phyloP scores from a whole-genome alignment of 2,113 vertebrate genomes.

The Poeciliopsis turrubarensis region DNA sequence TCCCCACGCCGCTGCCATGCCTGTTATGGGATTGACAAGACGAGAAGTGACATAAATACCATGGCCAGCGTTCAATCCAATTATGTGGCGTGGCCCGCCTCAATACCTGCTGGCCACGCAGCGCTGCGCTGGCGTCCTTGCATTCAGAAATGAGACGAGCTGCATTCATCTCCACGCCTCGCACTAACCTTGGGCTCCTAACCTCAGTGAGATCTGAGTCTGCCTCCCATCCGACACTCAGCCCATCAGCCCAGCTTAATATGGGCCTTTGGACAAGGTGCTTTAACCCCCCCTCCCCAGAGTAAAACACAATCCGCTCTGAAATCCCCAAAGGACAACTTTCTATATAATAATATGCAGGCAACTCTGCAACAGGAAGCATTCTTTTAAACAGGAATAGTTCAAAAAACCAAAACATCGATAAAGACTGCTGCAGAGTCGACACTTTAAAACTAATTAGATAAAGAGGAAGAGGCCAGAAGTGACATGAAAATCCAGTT shows the following conservation, averaged over 20 bases:
- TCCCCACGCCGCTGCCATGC: slow-evolving; percentile 88
- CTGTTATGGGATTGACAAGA: slow-evolving; percentile 97
- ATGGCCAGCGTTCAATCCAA: slow-evolving; percentile 95
- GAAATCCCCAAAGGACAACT: slow-evolving; percentile 68
- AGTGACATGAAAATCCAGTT: too few species aligned
- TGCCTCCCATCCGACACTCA: slow-evolving; percentile 89
- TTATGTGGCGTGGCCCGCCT: slow-evolving; percentile 93
- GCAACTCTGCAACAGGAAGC: slow-evolving; percentile 26
- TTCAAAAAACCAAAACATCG: too few species aligned
- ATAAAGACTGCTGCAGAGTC: too few species aligned
- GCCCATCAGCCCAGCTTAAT: slow-evolving; percentile 88
- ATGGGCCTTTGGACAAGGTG: slow-evolving; percentile 89
- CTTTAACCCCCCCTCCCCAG: slow-evolving; percentile 65
- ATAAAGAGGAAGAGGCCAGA: too few species aligned
- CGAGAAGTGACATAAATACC: slow-evolving; percentile 99
- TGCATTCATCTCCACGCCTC: slow-evolving; percentile 58
- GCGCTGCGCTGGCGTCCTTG: slow-evolving; percentile 86
- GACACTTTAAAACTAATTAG: too few species aligned
- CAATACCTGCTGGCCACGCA: slow-evolving; percentile 92
- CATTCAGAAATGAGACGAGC: slow-evolving; percentile 88
- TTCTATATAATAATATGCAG: slow-evolving; percentile 25
- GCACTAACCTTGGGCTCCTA: slow-evolving; percentile 60
- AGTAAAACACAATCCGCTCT: slow-evolving; percentile 79
- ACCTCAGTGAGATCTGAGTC: slow-evolving; percentile 81
- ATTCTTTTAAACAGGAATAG: too few species aligned